Evolutionary conservation across 2,888 invertebrate species (phyloP).

Genomic region (Gryllus longicercus): DNA sequence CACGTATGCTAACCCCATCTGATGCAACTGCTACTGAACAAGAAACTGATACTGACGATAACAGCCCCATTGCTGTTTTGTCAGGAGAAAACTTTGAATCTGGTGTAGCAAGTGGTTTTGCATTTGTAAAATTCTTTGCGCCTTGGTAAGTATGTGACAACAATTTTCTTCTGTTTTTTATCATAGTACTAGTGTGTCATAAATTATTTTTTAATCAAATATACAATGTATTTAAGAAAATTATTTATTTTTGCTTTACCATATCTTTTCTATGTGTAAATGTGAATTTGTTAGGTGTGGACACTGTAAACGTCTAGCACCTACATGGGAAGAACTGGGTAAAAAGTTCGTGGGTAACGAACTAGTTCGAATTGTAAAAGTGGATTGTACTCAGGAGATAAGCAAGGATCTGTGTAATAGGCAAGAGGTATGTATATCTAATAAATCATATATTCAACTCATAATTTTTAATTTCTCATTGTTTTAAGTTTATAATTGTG

Average conservation of each 20-base stretch:
- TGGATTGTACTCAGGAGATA: slow-evolving; percentile 74
- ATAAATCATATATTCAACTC: too few species aligned
- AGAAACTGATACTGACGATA: slow-evolving; percentile 40
- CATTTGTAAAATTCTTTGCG: slow-evolving; percentile 84
- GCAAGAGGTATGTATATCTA: slow-evolving; percentile 57
- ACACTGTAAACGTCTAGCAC: slow-evolving; percentile 80
- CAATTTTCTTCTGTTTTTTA: not conserved
- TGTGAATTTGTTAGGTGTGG: slow-evolving; percentile 61
- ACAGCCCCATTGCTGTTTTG: slow-evolving; percentile 58
- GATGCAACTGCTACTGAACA: slow-evolving; percentile 50
- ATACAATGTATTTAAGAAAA: not conserved
- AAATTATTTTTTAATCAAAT: not conserved
- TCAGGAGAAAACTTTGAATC: slow-evolving; percentile 70
- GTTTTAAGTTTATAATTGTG: too few species aligned
- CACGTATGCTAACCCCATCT: slow-evolving; percentile 60
- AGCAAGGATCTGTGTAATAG: slow-evolving; percentile 70
- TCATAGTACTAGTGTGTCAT: not conserved
- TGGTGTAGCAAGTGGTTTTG: slow-evolving; percentile 65
- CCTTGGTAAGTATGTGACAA: slow-evolving; percentile 62
- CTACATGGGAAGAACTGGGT: slow-evolving; percentile 79
- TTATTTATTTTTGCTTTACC: not conserved
- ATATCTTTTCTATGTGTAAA: slow-evolving; percentile 24
- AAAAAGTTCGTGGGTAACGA: slow-evolving; percentile 62
- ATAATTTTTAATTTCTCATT: too few species aligned
- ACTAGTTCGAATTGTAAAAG: slow-evolving; percentile 70